Percentiles rank a stretch among this genome's conserved stretches.
phyloP scores from a whole-genome alignment of 2,888 invertebrate species.

The Neoaliturus tenellus region DNA sequence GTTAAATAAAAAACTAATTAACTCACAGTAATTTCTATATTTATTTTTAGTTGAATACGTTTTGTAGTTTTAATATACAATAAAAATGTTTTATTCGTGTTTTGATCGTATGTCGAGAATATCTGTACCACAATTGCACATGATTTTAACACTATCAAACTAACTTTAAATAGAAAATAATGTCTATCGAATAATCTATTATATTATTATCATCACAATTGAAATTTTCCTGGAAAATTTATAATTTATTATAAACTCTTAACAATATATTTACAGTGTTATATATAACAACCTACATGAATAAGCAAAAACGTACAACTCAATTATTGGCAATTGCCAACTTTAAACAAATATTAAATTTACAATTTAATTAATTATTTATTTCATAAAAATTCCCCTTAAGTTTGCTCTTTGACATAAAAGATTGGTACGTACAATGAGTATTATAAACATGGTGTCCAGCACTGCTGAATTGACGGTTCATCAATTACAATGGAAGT shows the following conservation, averaged over 20 bases:
- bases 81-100: no score
- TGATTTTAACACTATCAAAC: conserved; percentile 4
- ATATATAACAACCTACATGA: conserved; percentile 53
- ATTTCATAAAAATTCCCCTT: conserved; percentile 18
- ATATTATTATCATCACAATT: conserved; percentile 49
- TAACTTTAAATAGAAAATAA: conserved; percentile 36
- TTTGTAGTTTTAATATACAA: no score
- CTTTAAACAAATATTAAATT: conserved; percentile 5
- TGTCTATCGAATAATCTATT: conserved; percentile 25
- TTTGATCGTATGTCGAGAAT: no score
- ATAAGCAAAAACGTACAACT: conserved; percentile 29
- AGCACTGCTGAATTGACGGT: neutral
- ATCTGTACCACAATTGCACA: conserved; percentile 17
- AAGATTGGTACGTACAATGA: conserved; percentile 30
- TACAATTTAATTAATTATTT: conserved; percentile 33
- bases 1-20: no score
- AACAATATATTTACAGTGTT: conserved; percentile 37
- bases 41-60: no score
- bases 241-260: conserved; percentile 51
- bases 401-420: conserved; percentile 21
- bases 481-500: neutral
- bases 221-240: conserved; percentile 39
- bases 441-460: conserved; percentile 8
- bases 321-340: neutral
- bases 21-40: no score